These are phyloP conservation scores for Picus viridis DNA, from an alignment of 2,797 vertebrate genomes.

Conservation along the genomic window DNA sequence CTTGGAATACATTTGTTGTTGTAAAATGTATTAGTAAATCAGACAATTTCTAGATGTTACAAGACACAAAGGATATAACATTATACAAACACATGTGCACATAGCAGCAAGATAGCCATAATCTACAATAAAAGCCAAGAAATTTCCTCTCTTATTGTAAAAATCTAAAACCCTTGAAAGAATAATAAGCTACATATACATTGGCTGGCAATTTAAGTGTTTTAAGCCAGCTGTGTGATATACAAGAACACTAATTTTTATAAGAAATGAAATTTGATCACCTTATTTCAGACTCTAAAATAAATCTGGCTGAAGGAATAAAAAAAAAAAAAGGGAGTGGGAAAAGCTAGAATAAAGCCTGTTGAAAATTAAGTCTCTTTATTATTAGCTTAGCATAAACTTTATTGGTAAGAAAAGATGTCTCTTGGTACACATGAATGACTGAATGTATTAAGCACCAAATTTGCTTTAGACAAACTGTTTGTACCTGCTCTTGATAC, in stretches of 20 bases:
- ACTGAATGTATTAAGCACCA: background rate
- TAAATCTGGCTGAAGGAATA: rapidly evolving
- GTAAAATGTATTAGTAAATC: background rate
- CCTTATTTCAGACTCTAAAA: background rate
- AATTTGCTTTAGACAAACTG: background rate
- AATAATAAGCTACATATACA: background rate
- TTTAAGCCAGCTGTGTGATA: background rate
- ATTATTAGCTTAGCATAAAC: background rate
- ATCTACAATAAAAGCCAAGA: background rate
- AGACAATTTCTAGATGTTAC: background rate
- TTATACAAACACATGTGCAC: background rate
- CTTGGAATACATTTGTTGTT: background rate
- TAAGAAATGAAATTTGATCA: background rate
- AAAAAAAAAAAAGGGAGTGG: too few species aligned
- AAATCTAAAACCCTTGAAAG: background rate
- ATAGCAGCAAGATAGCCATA: background rate
- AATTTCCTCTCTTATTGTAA: background rate
- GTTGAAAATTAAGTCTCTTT: background rate
- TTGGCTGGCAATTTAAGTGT: background rate
- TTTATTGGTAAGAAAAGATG: background rate
- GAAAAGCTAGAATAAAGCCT: background rate
- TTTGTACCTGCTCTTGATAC: background rate
- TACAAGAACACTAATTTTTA: background rate
- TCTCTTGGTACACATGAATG: background rate
- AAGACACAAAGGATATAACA: background rate